Percentiles rank a stretch among this genome's conserved stretches.
phyloP scores from a whole-genome alignment of 2,797 vertebrate genomes.

The Hippopotamyrus pictus region DNA sequence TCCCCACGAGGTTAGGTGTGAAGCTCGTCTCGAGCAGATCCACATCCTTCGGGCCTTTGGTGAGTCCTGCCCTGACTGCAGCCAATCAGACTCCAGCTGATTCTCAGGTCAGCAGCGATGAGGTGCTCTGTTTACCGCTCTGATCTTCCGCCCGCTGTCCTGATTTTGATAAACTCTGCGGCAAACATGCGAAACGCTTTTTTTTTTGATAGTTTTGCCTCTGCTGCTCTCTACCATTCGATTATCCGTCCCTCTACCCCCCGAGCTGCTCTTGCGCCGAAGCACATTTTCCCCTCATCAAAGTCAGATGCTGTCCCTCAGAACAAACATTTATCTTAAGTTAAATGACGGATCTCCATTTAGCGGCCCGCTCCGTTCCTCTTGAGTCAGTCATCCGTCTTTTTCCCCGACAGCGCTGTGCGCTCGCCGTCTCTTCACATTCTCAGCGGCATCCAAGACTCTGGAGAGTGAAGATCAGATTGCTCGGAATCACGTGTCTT shows the following conservation, averaged over 20 bases:
- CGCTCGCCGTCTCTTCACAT: neutral
- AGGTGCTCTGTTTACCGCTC: neutral
- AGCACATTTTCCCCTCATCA: neutral
- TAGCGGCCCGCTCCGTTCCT: neutral
- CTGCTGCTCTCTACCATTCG: neutral
- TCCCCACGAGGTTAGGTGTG: neutral
- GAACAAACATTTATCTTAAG: slow-evolving; percentile 6
- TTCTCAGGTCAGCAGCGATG: neutral
- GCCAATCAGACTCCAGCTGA: neutral
- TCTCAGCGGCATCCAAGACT: neutral
- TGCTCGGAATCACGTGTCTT: neutral
- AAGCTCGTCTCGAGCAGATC: neutral
- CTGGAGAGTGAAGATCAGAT: neutral
- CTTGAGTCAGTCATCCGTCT: neutral
- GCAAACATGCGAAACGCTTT: neutral
- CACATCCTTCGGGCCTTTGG: neutral
- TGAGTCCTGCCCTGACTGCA: neutral
- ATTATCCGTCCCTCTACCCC: neutral
- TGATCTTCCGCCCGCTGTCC: neutral
- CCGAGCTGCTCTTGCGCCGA: neutral
- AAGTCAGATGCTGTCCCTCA: neutral
- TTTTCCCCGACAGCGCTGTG: neutral
- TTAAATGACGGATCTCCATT: neutral
- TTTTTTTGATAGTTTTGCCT: neutral
- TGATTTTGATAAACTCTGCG: neutral